These are phyloP conservation scores for Tachycineta bicolor DNA, from an alignment of 2,113 vertebrate genomes.

Conservation along the genomic window DNA sequence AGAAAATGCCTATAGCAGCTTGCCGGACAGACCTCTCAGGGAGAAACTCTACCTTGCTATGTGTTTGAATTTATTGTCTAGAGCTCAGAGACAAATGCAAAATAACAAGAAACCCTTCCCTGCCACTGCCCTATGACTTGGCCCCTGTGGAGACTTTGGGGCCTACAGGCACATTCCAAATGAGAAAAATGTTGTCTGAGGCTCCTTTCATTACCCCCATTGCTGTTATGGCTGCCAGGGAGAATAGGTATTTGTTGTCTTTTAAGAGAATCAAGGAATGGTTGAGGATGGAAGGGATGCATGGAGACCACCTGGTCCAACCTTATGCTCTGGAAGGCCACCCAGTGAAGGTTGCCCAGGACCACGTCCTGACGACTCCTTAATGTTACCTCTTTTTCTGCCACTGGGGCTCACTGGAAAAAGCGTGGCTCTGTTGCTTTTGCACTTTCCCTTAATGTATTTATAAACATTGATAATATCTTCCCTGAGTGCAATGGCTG, in stretches of 20 bases:
- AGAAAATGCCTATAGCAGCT: neutral
- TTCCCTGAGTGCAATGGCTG: neutral
- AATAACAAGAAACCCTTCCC: neutral
- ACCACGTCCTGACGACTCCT: neutral
- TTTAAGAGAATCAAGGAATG: neutral
- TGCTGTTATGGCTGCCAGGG: neutral
- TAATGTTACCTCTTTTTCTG: neutral
- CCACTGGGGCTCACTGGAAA: neutral
- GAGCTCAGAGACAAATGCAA: neutral
- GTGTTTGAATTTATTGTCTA: neutral
- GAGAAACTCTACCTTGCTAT: neutral
- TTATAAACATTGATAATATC: neutral
- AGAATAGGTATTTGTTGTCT: neutral
- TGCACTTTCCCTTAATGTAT: neutral
- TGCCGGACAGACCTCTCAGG: neutral
- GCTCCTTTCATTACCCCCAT: neutral
- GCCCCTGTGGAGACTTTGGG: rapidly evolving
- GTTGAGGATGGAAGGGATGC: neutral
- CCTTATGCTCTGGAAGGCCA: neutral
- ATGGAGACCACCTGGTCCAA: neutral
- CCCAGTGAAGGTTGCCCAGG: neutral
- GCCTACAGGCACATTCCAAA: neutral
- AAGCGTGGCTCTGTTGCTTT: neutral
- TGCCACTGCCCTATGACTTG: neutral
- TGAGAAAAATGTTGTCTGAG: rapidly evolving